Evolutionary conservation across 2,113 vertebrate species (phyloP).

Genomic region (Danio rerio): GRCz12tu NC_133178.1:8890501-8891000

Average conservation of each 20-base stretch:
- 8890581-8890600: neutral
- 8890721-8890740: conserved; percentile 18
- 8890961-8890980: conserved; percentile 47
- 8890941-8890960: conserved; percentile 49
- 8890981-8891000: conserved; percentile 43
- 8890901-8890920: conserved; percentile 45
- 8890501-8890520: neutral
- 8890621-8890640: neutral
- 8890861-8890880: conserved; percentile 16
- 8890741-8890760: neutral
- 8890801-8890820: conserved; percentile 1
- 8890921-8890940: conserved; percentile 14
- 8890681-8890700: neutral
- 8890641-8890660: neutral
- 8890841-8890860: neutral
- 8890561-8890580: neutral
- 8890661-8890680: neutral
- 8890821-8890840: neutral
- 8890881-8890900: conserved; percentile 53
- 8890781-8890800: conserved; percentile 30
- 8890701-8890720: conserved; percentile 15
- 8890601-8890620: neutral
- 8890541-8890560: neutral
- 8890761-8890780: conserved; percentile 18
- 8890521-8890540: neutral